Conservation (phyloP, 1,140 invertebrate species). For the Pteromalus puparum region DNA sequence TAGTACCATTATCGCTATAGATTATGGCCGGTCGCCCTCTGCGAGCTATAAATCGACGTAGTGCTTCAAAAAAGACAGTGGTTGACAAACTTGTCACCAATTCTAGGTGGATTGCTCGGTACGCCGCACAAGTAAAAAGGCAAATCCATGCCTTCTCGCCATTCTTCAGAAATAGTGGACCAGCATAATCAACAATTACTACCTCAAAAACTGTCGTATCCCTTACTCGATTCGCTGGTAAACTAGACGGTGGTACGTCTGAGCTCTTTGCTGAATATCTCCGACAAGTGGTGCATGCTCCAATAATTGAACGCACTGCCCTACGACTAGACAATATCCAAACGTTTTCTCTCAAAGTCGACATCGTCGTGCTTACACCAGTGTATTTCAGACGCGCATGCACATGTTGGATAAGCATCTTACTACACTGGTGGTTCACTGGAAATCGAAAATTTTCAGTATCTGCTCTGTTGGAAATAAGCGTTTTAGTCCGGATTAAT, state of each 20-base stretch:
- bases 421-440: not conserved
- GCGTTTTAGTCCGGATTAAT: slow-evolving; percentile 37
- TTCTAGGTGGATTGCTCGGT: slow-evolving; percentile 60
- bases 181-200: slow-evolving; percentile 57
- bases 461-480: not conserved
- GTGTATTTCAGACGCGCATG: slow-evolving; percentile 57
- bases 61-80: slow-evolving; percentile 44
- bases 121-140: slow-evolving; percentile 60
- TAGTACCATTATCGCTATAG: slow-evolving; percentile 70
- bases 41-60: slow-evolving; percentile 56
- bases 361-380: slow-evolving; percentile 54
- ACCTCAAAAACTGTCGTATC: slow-evolving; percentile 57
- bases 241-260: slow-evolving; percentile 48
- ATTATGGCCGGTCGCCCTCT: slow-evolving; percentile 64
- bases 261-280: slow-evolving; percentile 56
- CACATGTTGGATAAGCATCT: slow-evolving; percentile 55
- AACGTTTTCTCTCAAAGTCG: slow-evolving; percentile 55
- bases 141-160: slow-evolving; percentile 57
- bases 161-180: slow-evolving; percentile 53
- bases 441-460: not conserved
- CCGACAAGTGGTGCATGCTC: slow-evolving; percentile 59
- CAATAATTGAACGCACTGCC: slow-evolving; percentile 56
- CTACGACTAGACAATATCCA: slow-evolving; percentile 56
- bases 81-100: slow-evolving; percentile 57
- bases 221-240: slow-evolving; percentile 53